Conservation (phyloP, 2,888 invertebrate species). For the Litoditis marina region DNA sequence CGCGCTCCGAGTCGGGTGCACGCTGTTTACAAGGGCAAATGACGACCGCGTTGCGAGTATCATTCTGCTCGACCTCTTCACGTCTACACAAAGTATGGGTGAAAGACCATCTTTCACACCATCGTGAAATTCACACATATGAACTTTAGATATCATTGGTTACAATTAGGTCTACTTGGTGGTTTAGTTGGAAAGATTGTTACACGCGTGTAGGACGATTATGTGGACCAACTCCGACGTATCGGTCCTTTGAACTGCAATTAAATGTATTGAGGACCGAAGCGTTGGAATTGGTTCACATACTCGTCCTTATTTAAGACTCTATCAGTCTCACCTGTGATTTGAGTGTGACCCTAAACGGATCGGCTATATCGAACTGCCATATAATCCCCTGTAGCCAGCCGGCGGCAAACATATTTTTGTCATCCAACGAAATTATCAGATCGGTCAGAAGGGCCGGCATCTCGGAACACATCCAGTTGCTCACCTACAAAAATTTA, state of each 20-base stretch:
- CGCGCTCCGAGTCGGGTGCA: no score
- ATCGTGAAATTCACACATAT: no score
- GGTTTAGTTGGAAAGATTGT: neutral
- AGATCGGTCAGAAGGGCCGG: conserved; percentile 88
- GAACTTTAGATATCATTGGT: neutral
- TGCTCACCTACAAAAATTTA: conserved; percentile 68
- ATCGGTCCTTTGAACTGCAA: no score
- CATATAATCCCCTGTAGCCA: conserved; percentile 89
- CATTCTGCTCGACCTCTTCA: no score
- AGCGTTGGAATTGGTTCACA: no score
- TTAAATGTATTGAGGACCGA: no score
- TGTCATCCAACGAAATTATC: conserved; percentile 86
- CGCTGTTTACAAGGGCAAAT: no score
- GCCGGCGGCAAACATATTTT: conserved; percentile 77
- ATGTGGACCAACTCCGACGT: no score
- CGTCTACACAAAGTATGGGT: no score
- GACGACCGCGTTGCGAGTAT: no score
- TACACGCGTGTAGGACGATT: neutral
- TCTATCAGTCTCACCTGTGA: conserved; percentile 72
- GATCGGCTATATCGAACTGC: conserved; percentile 86
- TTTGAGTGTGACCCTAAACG: conserved; percentile 75
- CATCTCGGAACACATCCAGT: conserved; percentile 73
- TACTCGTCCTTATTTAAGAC: no score
- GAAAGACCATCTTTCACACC: no score
- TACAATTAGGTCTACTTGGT: neutral